These are phyloP conservation scores for Zaprionus lineosus DNA, from an alignment of 2,888 invertebrate species.

Conservation along the genomic window DNA sequence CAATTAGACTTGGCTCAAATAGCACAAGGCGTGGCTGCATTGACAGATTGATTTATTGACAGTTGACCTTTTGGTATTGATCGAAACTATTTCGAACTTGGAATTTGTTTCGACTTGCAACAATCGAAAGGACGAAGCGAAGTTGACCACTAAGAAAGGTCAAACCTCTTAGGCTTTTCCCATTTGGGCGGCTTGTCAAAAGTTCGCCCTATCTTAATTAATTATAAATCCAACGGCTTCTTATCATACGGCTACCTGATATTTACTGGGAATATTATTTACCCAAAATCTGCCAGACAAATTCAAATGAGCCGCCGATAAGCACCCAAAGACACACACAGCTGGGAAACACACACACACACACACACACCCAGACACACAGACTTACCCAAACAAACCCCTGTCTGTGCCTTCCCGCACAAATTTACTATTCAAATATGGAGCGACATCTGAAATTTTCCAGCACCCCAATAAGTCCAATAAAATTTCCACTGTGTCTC, in stretches of 20 bases:
- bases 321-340: slow-evolving; percentile 23
- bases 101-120: background rate
- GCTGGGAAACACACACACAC: slow-evolving; percentile 2
- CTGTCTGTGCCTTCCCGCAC: no score
- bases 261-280: slow-evolving; percentile 52
- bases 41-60: slow-evolving; percentile 52
- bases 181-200: slow-evolving; percentile 1
- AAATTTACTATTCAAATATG: slow-evolving; percentile 10
- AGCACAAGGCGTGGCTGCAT: slow-evolving; percentile 25
- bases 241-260: slow-evolving; percentile 61
- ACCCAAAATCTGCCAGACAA: slow-evolving; percentile 31
- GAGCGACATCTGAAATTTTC: slow-evolving; percentile 31
- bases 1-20: slow-evolving; percentile 39
- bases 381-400: background rate
- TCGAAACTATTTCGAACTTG: background rate
- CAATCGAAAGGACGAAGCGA: background rate
- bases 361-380: background rate
- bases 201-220: slow-evolving; percentile 24
- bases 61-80: slow-evolving; percentile 43
- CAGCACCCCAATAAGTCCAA: slow-evolving; percentile 23
- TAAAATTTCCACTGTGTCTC: slow-evolving; percentile 51
- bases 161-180: no score
- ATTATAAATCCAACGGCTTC: slow-evolving; percentile 38
- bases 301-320: slow-evolving; percentile 63
- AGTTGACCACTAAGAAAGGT: background rate